Evolutionary conservation across 2,888 invertebrate species (phyloP), one percentile per base, ranked within the genome.

Genomic region (Tigriopus californicus): DNA sequence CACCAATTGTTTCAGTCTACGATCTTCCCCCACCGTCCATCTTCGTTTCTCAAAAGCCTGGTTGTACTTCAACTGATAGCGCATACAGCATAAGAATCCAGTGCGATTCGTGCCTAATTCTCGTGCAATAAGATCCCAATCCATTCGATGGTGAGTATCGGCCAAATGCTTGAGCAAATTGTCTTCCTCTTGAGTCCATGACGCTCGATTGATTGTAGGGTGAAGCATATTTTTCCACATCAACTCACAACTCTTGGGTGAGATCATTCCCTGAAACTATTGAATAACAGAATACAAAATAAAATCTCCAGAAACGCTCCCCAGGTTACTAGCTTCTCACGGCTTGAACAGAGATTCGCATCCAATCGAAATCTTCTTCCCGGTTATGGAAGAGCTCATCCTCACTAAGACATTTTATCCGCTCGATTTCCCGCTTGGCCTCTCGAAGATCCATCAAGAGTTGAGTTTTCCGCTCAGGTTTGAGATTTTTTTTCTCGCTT

Each of bases 191-290:
- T 64, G 63, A 0, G 72, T 72, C 80, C 80, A 81, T 6, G 67
- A 65, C 1, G 64, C 65, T 52, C 78, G 83, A 63, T 79, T 83
- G 15, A 84, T 74, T 15, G 74, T 69, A 0, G 85, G 84, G 68
- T 82, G 80, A 52, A 84, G 68, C 66, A 79, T 81, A 22, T 80
- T 73, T 61, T 78, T 77, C 85, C 85, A 86, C 67, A 84, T 77
- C 0, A 80, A 75, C 64, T 75, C 71, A 67, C 83, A 85, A 66
- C 82, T 82, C 11, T 73, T 71, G 0, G 78, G 70, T 0, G 75
- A 74, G 65, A 83, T 83, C 67, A 63, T 15, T 66, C 62, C 1
- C 70, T 61, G 13, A 67, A 46, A 56, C 52, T 52, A 20, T 10
- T 20, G 22, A 20, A 3, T 20, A 52, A 51, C 15, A 4, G n/a